Evolutionary conservation across 1,140 invertebrate species (phyloP).

Genomic region (Yoshiicerus persimilis): DNA sequence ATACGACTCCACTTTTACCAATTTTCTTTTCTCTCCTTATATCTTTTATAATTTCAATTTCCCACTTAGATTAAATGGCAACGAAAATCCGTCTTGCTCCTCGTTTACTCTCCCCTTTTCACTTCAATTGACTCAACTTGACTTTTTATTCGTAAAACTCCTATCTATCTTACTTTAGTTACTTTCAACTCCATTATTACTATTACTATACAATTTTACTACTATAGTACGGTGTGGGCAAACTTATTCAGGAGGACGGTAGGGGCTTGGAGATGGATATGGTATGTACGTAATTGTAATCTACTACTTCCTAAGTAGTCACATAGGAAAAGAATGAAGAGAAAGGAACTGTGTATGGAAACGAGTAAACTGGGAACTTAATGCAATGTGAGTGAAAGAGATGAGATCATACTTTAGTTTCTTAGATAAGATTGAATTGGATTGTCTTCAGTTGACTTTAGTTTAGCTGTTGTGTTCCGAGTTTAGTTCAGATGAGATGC

Average conservation of each 20-base stretch:
- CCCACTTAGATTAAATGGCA: conserved; percentile 16
- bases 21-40: neutral
- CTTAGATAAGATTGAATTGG: neutral
- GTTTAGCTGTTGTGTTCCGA: neutral
- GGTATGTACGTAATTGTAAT: no score
- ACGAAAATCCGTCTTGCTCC: conserved; percentile 6
- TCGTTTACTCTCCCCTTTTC: neutral
- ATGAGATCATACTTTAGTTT: neutral
- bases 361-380: neutral
- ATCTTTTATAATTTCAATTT: conserved; percentile 5
- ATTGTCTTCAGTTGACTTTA: neutral
- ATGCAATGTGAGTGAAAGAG: neutral
- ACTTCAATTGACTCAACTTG: neutral
- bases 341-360: neutral
- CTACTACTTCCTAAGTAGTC: no score
- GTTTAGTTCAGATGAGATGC: neutral
- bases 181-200: neutral
- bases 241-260: no score
- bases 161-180: neutral
- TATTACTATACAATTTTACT: neutral
- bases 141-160: neutral
- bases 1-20: conserved; percentile 1
- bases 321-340: neutral
- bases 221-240: no score
- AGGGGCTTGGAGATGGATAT: no score